phyloP scores from a whole-genome alignment of 2,797 vertebrate genomes.

The Prunella strophiata region DNA sequence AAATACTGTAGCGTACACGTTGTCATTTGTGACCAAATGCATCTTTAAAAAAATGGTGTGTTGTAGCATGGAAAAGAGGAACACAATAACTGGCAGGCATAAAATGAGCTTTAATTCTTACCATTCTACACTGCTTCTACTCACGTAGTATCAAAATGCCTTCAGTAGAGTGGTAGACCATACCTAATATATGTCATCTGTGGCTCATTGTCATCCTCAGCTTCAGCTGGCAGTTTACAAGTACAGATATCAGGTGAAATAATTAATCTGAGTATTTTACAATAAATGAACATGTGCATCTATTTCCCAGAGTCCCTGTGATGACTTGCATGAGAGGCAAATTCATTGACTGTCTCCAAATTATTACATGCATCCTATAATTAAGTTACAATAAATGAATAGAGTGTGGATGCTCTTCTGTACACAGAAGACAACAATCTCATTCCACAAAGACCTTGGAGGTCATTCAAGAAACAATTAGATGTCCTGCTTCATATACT shows the following conservation, averaged over 20 bases:
- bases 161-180: neutral
- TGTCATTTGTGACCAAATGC: neutral
- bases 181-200: neutral
- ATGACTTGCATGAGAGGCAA: conserved; percentile 74
- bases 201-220: conserved; percentile 8
- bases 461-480: conserved; percentile 82
- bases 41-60: conserved; percentile 12
- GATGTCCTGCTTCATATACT: conserved; percentile 72
- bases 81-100: conserved; percentile 13
- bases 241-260: conserved; percentile 77
- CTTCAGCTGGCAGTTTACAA: conserved; percentile 74
- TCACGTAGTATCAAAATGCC: neutral
- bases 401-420: conserved; percentile 77
- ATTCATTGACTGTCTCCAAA: conserved; percentile 80
- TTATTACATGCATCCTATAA: conserved; percentile 82
- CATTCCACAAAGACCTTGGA: conserved; percentile 78
- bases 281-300: conserved; percentile 79
- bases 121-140: neutral
- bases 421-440: conserved; percentile 80
- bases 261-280: conserved; percentile 81
- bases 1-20: neutral
- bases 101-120: conserved; percentile 27
- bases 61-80: conserved; percentile 8
- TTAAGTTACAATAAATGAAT: conserved; percentile 81
- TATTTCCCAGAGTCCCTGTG: conserved; percentile 76